Evolutionary conservation across 1,140 invertebrate genomes (phyloP).

Genomic region (Nilaparvata lugens): DNA sequence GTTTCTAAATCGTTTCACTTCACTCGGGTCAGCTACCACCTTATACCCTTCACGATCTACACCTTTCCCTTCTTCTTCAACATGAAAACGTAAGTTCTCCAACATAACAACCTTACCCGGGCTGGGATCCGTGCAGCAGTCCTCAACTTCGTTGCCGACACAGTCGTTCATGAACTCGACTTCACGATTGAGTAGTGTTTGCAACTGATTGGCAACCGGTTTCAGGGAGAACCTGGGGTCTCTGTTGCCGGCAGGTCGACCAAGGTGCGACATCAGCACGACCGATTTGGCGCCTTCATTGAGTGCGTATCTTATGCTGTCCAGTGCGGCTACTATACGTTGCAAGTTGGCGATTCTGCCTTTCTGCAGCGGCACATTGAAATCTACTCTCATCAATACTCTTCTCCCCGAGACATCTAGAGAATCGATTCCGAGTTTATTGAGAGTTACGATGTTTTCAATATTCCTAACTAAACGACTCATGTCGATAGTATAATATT

Average conservation of each 20-base stretch:
- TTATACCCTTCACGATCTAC: constrained; percentile 81
- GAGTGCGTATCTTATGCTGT: constrained; percentile 87
- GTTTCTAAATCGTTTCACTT: constrained; percentile 75
- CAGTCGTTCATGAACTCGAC: constrained; percentile 88
- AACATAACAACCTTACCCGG: constrained; percentile 84
- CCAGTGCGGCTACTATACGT: constrained; percentile 90
- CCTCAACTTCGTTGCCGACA: constrained; percentile 86
- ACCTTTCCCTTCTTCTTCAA: constrained; percentile 98
- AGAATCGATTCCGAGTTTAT: constrained; percentile 6
- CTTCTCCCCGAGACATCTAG: not conserved
- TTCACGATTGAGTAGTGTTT: constrained; percentile 35
- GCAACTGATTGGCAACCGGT: not conserved
- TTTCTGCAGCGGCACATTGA: constrained; percentile 96
- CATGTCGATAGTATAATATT: too few relatives aligned
- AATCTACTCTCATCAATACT: constrained; percentile 48
- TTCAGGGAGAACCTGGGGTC: constrained; percentile 11
- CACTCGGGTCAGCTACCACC: constrained; percentile 71
- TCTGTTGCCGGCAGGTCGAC: constrained; percentile 81
- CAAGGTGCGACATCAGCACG: constrained; percentile 93
- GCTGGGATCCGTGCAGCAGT: constrained; percentile 77
- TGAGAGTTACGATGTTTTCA: not conserved
- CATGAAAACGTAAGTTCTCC: constrained; percentile 94
- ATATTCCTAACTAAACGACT: not conserved
- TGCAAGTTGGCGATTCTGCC: constrained; percentile 96
- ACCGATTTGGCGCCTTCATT: constrained; percentile 90